Evolutionary conservation across 2,888 invertebrate species (phyloP), one percentile per base, ranked within the genome.

Genomic region (Hanleya hanleyi): DNA sequence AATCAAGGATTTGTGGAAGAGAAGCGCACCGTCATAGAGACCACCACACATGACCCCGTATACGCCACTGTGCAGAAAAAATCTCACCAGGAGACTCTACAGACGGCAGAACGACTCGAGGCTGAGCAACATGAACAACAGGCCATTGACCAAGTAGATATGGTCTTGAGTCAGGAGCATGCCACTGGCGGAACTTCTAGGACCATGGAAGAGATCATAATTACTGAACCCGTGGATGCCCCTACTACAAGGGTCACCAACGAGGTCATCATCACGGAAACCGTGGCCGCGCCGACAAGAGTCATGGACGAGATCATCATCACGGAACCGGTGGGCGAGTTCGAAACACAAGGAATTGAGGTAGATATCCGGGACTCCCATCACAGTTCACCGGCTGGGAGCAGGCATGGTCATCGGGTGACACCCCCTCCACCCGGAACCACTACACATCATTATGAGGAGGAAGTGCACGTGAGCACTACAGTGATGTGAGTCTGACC

Each of bases 271-370:
- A 57, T 57, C 32, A 57, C 57, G 4, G 57, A 57, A 57, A 22
- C 29, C 32, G 29, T 57, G 22, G 22, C 22, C 15, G 57, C n/a
- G n/a, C n/a, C 57, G 7, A 32, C 22, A 26, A 26, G 32, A 15
- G 15, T 22, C 57, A 2, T 2, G 18, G 47, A 22, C 22, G 47
- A 22, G 22, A 22, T n/a, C 7, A 47, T 47, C 9, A 57, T 57
- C 32, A 57, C 57, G 4, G 57, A 57, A 57, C 57, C 29, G 15
- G 29, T 57, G 22, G 22, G 12, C 15, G 57, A n/a, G n/a, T n/a
- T n/a, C 15, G 57, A 57, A 57, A 57, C 57, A 22, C 57, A 57
- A 32, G 57, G 57, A 15, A 57, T 57, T 29, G 57, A 57, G 57
- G 57, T 57, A 2, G 57, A 57, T 4, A 29, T 57, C 32, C 57